Percentiles rank a stretch among this genome's conserved stretches.
phyloP scores from a whole-genome alignment of 2,113 vertebrate species.

The Corythoichthys intestinalis region DNA sequence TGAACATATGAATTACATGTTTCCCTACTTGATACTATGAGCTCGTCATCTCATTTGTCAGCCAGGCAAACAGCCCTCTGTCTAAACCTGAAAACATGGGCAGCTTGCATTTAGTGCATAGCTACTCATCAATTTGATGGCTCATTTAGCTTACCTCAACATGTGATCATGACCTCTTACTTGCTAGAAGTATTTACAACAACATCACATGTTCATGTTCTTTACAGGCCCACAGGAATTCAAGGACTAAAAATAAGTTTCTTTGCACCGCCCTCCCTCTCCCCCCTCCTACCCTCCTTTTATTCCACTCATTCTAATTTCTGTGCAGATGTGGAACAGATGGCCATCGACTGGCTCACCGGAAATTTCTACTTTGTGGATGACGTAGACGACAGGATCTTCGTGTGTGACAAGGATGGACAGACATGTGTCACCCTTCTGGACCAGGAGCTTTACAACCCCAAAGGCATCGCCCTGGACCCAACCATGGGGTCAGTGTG shows the following conservation, averaged over 20 bases:
- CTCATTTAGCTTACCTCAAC: conserved; percentile 5
- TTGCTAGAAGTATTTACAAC: conserved; percentile 17
- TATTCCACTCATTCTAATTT: background rate
- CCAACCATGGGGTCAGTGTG: conserved; percentile 89
- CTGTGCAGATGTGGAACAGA: conserved; percentile 92
- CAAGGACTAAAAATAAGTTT: conserved; percentile 6
- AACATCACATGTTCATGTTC: conserved; percentile 13
- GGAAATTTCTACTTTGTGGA: conserved; percentile 99
- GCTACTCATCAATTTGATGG: background rate
- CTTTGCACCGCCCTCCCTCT: background rate
- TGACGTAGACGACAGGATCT: conserved; percentile 94
- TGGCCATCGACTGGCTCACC: conserved; percentile 98
- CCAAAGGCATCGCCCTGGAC: conserved; percentile 94
- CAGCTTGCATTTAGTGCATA: background rate
- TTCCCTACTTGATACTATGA: conserved; percentile 18
- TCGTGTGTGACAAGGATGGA: conserved; percentile 91
- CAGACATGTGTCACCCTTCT: conserved; percentile 91
- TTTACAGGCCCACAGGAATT: background rate
- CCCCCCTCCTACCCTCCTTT: background rate
- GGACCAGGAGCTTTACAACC: conserved; percentile 96
- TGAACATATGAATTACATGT: conserved; percentile 20
- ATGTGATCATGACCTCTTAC: conserved; percentile 24
- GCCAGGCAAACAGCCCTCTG: conserved; percentile 5
- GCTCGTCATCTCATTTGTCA: conserved; percentile 26
- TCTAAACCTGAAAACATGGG: conserved; percentile 13